A percentile compares a stretch with the other conserved stretches of the same genome.
Conservation (phyloP, 2,797 vertebrate species). For the Moxostoma hubbsi region DNA sequence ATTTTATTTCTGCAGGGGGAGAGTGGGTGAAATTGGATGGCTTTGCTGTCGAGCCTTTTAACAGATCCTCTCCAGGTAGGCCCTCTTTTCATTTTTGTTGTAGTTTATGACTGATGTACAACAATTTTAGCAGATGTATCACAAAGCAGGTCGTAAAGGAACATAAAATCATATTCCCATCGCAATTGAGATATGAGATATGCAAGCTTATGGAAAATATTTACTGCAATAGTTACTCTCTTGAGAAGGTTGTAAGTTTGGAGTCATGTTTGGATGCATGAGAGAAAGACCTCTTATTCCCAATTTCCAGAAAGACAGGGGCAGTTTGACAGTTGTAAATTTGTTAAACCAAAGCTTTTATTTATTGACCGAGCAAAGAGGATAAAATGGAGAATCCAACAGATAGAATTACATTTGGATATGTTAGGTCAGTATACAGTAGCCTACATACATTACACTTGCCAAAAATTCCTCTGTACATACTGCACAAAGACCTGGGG, state of each 20-base stretch:
- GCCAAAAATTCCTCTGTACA: neutral
- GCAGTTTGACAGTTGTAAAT: slow-evolving; percentile 61
- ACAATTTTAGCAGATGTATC: neutral
- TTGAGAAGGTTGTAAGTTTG: slow-evolving; percentile 16
- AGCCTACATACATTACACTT: neutral
- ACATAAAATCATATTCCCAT: neutral
- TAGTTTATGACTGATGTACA: neutral
- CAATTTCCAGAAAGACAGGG: slow-evolving; percentile 67
- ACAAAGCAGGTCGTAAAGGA: neutral
- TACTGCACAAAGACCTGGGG: neutral
- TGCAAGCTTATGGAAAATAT: slow-evolving; percentile 3
- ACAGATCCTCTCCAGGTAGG: slow-evolving; percentile 77
- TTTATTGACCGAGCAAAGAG: slow-evolving; percentile 50
- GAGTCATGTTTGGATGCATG: slow-evolving; percentile 57
- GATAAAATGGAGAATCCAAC: slow-evolving; percentile 10
- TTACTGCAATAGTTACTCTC: neutral
- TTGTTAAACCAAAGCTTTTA: slow-evolving; percentile 60
- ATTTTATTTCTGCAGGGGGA: slow-evolving; percentile 68
- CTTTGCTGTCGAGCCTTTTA: slow-evolving; percentile 80
- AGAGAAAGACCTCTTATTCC: slow-evolving; percentile 47
- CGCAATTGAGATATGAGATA: neutral
- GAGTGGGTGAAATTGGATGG: slow-evolving; percentile 81
- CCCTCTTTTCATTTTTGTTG: slow-evolving; percentile 8
- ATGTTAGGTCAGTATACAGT: neutral
- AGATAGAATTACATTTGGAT: neutral